Conservation (phyloP, 2,888 invertebrate genomes). For the Pammene aurita region DNA sequence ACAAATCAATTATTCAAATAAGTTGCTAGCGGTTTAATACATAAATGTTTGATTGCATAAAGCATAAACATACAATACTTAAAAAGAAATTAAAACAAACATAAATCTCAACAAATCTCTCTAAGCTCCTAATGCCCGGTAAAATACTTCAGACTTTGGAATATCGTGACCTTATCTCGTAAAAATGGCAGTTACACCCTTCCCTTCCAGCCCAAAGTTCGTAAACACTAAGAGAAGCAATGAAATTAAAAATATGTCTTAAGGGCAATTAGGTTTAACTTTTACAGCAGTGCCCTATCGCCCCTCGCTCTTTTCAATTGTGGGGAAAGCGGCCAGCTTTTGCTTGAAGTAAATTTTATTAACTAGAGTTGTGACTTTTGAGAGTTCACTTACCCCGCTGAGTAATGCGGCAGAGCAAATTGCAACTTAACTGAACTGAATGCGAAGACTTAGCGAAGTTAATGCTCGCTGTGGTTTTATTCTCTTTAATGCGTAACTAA, state of each 20-base stretch:
- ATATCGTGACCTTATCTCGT: conserved; percentile 80
- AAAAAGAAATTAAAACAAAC: conserved; percentile 35
- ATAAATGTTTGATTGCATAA: background rate
- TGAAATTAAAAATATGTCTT: conserved; percentile 85
- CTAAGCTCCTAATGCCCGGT: conserved; percentile 58
- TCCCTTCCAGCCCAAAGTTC: conserved; percentile 77
- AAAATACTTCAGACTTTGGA: conserved; percentile 80
- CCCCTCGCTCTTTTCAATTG: conserved; percentile 80
- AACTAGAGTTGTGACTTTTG: conserved; percentile 74
- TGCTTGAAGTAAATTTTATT: conserved; percentile 79
- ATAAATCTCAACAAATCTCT: conserved; percentile 36
- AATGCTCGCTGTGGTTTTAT: conserved; percentile 10
- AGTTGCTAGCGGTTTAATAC: too few species aligned
- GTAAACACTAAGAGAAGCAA: conserved; percentile 80
- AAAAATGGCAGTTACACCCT: conserved; percentile 79
- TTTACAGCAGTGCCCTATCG: conserved; percentile 82
- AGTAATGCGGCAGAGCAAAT: conserved; percentile 36
- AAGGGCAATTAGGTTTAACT: conserved; percentile 84
- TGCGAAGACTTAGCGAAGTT: conserved; percentile 17
- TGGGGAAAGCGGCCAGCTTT: conserved; percentile 74
- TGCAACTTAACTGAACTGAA: conserved; percentile 38
- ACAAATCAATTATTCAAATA: too few species aligned
- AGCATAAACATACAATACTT: conserved; percentile 23
- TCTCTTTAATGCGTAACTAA: background rate
- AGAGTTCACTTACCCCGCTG: conserved; percentile 63